Base-by-base conservation (phyloP, 2,113 vertebrate genomes). In the Abramis brama region DNA sequence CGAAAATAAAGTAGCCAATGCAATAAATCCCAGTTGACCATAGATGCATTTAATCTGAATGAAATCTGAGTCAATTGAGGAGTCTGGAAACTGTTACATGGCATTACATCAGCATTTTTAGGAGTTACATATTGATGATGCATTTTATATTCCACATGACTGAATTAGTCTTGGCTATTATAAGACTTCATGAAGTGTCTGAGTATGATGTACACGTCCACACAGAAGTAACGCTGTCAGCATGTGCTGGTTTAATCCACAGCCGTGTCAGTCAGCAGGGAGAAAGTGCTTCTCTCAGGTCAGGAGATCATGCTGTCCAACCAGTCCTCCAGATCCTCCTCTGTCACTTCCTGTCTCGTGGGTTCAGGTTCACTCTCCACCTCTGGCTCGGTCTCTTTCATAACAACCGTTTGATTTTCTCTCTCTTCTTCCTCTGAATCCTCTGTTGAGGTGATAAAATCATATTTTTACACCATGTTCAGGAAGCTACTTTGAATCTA, bases 271-370 rank as follows among this genome's bases (percentile, higher is more conserved):
- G 33, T 79, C 76, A 79, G 8, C 6, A 1, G 55, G 6, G 55
- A 57, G 55, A 57, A 21, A 57, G 55, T 57, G 55, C 27, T 57
- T 79, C 12, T 25, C 36, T 6, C 12, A 6, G 0, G 45, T 96
- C 93, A 97, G 79, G 96, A 95, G 87, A 99, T 99, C 97, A 99
- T 98, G 90, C 96, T 98, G 94, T 99, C 98, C 62, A 99, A 90
- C 97, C 98, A 99, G 30, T 99, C 97, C 92, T 99, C 97, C 74
- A 99, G 95, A 86, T 99, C 97, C 66, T 98, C 97, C 85, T 99
- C 97, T 0, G 96, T 96, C 88, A 97, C 77, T 68, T 93, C 89
- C 88, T 92, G 91, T 68, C 84, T 94, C 45, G 33, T 85, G 11
- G 87, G 7, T 15, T 74, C 57, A 19, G 66, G n/a, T 83, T 86